Percentiles rank a stretch among this genome's conserved stretches.
phyloP scores from a whole-genome alignment of 1,140 invertebrate genomes.

The Mizuhopecten yessoensis region DNA sequence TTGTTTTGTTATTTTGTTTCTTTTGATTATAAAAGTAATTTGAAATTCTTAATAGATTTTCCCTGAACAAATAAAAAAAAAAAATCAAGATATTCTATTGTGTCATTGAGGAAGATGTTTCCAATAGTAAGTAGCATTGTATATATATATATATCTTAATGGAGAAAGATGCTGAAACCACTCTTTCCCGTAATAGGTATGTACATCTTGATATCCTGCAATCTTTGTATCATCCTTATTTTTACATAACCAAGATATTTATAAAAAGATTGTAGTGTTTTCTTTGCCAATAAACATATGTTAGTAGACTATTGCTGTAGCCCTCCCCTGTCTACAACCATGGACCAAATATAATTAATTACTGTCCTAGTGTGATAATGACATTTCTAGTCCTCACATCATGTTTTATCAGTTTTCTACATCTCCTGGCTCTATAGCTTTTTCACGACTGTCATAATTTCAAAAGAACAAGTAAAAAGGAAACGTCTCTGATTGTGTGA shows the following conservation, averaged over 20 bases:
- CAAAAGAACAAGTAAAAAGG: slow-evolving; percentile 17
- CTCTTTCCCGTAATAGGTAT: too few relatives aligned
- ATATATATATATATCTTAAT: too few relatives aligned
- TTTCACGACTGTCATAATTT: slow-evolving; percentile 15
- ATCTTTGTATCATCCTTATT: too few relatives aligned
- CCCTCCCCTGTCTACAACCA: not conserved
- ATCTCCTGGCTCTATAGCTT: not conserved
- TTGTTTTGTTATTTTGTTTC: too few relatives aligned
- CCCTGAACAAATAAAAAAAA: not conserved
- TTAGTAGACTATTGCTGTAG: not conserved
- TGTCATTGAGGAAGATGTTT: not conserved
- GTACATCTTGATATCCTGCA: too few relatives aligned
- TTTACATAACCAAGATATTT: too few relatives aligned
- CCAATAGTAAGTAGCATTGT: not conserved
- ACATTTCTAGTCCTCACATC: not conserved
- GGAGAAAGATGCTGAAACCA: too few relatives aligned
- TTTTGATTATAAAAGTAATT: not conserved
- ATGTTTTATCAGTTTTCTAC: slow-evolving; percentile 4
- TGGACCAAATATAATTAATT: not conserved
- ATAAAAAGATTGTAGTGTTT: too few relatives aligned
- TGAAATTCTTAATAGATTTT: not conserved
- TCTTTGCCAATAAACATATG: not conserved
- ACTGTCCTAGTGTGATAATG: not conserved
- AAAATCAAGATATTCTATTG: not conserved
- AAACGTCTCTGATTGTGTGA: slow-evolving; percentile 19